Evolutionary conservation across 2,797 vertebrate species (phyloP), one percentile per base, ranked within the genome.

Genomic region (Liasis olivaceus): DNA sequence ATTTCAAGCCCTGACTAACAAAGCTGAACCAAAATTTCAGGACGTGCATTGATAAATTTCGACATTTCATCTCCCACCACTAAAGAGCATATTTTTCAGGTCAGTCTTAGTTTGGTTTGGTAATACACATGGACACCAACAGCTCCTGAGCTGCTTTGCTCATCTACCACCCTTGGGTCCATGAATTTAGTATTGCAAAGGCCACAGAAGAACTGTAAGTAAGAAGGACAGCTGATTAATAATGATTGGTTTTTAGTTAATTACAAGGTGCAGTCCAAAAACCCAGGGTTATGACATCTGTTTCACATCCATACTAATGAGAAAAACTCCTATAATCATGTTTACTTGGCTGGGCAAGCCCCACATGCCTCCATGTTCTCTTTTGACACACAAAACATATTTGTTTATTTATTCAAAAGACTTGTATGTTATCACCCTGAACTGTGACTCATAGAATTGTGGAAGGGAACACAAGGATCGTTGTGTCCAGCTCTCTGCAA

Each of bases 221-320:
- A 96, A 96, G 96, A 95, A 89, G 93, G 94, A 77, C 95, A 94
- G 96, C 93, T 96, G 89, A 95, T 90, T 92, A 92, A 94, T 93
- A 56, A n/a, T 56, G 42, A 92, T 54, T 22, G 95, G 95, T 96
- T 95, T 92, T 51, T 93, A 93, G 63, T 96, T 95, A 85, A 11
- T 91, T 95, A 90, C 92, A 95, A 95, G 92, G 94, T 96, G 95
- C 94, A 92, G 94, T 93, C 95, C 93, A 95, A 93, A 94, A 94
- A 90, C 91, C 85, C 93, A n/a, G 0, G 96, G 97, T 96, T 96
- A 97, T 96, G 97, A 94, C 94, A 93, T 77, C 95, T 96, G 95
- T 96, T 96, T 97, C 94, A 94, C 96, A 95, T 97, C 97, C 97
- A 96, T 96, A 92, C 94, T 93, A 95, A 96, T 93, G 17, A 69